Base-by-base conservation (phyloP, 2,888 invertebrate genomes). In the Tenthredo mesomela region DNA sequence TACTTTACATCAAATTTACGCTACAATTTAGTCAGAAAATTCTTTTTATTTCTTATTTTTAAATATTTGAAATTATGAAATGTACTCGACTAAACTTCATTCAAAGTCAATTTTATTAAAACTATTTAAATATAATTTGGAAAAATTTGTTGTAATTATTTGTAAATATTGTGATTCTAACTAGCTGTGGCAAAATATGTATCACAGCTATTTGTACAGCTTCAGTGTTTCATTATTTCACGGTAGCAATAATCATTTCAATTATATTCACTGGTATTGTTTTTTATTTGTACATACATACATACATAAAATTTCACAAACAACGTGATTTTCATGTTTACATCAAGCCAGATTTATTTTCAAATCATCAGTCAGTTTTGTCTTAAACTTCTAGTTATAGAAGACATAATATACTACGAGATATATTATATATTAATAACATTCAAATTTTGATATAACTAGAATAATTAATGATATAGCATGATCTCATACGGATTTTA, bases 401-500 rank as follows among this genome's bases (percentile, higher is more conserved):
- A 61, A 80, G 40, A 58, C 21, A 80, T 43, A 21, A 80, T 43
- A 21, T n/a, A 33, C 33, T 18, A 54, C n/a, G 54, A 54, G n/a
- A n/a, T 21, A 15, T 75, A 75, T 47, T n/a, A n/a, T 21, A 15
- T 75, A 75, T 47, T n/a, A 50, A 18, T 25, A 65, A 82, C 25
- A 47, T 70, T 70, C 25, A 29, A 82, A 73, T 58, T 58, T 70
- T 67, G 10, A 73, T 61, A 67, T 12, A 73, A 40, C 10, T 84
- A 73, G 84, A 73, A 71, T 71, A n/a, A 33, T 71, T 61, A 61
- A 84, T 75, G 85, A 77, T 86, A 91, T 91, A 92, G 92, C 90
- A 91, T 91, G 91, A 90, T 91, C 92, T 92, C 91, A 89, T 91
- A 92, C 91, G 89, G 90, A 92, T 91, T 92, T 91, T 88, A 89